Conservation (phyloP, 2,113 vertebrate species). For the Sinocyclocheilus anshuiensis region DNA sequence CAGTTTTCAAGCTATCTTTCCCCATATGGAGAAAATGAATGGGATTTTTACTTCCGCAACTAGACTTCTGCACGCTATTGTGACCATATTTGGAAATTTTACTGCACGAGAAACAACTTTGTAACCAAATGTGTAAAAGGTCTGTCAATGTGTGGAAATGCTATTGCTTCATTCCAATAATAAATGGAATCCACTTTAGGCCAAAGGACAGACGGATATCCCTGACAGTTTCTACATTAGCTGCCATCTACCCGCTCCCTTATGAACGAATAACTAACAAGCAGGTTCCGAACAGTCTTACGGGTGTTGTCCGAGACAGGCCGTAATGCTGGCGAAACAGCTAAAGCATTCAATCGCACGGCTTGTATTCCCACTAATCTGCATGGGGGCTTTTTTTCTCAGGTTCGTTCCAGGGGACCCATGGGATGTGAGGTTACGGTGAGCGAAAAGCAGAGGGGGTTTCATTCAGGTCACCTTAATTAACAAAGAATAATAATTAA, state of each 20-base stretch:
- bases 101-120: neutral
- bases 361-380: neutral
- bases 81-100: neutral
- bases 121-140: neutral
- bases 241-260: constrained; percentile 1
- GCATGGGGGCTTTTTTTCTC: constrained; percentile 3
- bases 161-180: neutral
- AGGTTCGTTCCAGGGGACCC: constrained; percentile 40
- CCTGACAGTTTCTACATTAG: neutral
- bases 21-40: neutral
- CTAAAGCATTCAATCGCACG: constrained; percentile 15
- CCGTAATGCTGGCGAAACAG: constrained; percentile 18
- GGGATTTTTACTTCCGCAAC: neutral
- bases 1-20: neutral
- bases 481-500: constrained; percentile 34
- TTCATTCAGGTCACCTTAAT: constrained; percentile 53
- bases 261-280: constrained; percentile 15
- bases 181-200: constrained; percentile 12
- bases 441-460: constrained; percentile 46
- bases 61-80: neutral
- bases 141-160: constrained; percentile 42
- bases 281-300: constrained; percentile 23
- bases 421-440: constrained; percentile 44
- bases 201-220: neutral
- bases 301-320: constrained; percentile 28